Conservation (phyloP, 2,113 vertebrate species). For the Sinocyclocheilus anophthalmus region DNA sequence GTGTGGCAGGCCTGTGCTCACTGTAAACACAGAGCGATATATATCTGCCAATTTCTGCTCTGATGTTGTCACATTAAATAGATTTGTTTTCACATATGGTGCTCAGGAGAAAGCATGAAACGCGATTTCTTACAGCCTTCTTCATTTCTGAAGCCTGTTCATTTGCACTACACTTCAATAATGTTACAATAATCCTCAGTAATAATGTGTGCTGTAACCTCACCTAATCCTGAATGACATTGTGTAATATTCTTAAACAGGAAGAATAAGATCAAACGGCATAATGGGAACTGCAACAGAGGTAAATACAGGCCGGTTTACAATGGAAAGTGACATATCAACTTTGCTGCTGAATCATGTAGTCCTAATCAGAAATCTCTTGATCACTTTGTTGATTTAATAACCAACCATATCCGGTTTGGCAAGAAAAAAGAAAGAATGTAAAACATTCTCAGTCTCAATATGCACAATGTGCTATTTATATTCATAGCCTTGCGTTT, state of each 20-base stretch:
- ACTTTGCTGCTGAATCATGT: slow-evolving; percentile 5
- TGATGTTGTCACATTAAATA: slow-evolving; percentile 28
- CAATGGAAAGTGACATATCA: not conserved
- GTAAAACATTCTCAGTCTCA: slow-evolving; percentile 22
- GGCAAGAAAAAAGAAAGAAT: slow-evolving; percentile 27
- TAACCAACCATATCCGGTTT: slow-evolving; percentile 19
- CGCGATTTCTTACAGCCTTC: slow-evolving; percentile 2
- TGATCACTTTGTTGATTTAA: not conserved
- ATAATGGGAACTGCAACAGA: slow-evolving; percentile 30
- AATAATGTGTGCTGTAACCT: not conserved
- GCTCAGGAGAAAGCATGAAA: not conserved
- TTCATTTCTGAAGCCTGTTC: not conserved
- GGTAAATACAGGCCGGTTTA: slow-evolving; percentile 17
- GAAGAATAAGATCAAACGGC: slow-evolving; percentile 16
- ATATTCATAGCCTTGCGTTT: not conserved
- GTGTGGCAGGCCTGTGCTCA: slow-evolving; percentile 10
- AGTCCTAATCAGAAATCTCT: not conserved
- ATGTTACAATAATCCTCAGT: slow-evolving; percentile 20
- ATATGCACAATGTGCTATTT: slow-evolving; percentile 14
- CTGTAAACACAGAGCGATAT: slow-evolving; percentile 19
- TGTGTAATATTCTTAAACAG: slow-evolving; percentile 33
- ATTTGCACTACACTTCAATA: slow-evolving; percentile 19
- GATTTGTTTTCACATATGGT: slow-evolving; percentile 32
- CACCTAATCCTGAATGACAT: slow-evolving; percentile 18
- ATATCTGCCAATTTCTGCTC: slow-evolving; percentile 23